Evolutionary conservation across 1,140 invertebrate species (phyloP).

Genomic region (Brachionus sp.): DNA sequence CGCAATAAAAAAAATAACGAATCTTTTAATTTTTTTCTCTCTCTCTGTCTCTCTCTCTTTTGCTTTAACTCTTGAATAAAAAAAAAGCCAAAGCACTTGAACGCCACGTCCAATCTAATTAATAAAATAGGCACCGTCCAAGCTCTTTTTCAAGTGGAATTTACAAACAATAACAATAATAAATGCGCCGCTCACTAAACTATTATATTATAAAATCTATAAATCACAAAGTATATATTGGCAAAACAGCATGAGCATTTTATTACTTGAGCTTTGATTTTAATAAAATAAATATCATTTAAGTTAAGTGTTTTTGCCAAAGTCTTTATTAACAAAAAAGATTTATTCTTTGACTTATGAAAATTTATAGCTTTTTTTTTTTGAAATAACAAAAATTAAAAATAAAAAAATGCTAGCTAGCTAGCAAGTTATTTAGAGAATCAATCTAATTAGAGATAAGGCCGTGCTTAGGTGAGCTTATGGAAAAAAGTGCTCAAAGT

Average conservation of each 20-base stretch:
- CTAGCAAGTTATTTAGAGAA: not conserved
- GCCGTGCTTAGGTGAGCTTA: not conserved
- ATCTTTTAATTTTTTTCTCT: not conserved
- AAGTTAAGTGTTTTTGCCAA: conserved; percentile 19
- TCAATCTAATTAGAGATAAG: not conserved
- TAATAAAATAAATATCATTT: conserved; percentile 37
- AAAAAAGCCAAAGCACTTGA: not conserved
- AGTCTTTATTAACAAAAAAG: not conserved
- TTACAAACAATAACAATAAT: conserved; percentile 24
- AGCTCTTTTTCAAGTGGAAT: conserved; percentile 35
- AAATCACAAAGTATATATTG: conserved; percentile 28
- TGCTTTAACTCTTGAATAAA: not conserved
- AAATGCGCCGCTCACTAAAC: conserved; percentile 6
- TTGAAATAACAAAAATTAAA: not conserved
- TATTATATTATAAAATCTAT: conserved; percentile 43
- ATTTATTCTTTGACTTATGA: not conserved
- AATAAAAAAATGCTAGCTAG: not conserved
- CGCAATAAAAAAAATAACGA: not conserved
- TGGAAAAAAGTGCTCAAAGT: conserved; percentile 26
- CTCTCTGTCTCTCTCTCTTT: not conserved
- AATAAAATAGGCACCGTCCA: conserved; percentile 34
- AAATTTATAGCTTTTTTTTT: not conserved
- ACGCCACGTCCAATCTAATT: conserved; percentile 16
- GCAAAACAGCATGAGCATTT: conserved; percentile 39
- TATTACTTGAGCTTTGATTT: conserved; percentile 34